Conservation (phyloP, 1,140 invertebrate genomes). For the Polypedilum vanderplanki region DNA sequence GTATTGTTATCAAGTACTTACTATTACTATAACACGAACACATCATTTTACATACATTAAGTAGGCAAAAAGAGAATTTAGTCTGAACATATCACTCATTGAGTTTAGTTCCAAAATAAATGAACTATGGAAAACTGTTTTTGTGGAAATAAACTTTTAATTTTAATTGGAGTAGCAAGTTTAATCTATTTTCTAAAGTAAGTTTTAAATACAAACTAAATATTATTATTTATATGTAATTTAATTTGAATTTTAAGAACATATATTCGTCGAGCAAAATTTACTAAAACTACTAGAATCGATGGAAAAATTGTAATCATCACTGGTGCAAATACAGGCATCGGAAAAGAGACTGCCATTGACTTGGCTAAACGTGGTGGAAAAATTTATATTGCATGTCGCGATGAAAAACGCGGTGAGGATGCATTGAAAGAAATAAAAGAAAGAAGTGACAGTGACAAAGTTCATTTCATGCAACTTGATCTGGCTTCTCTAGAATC, state of each 20-base stretch:
- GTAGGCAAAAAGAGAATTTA: too few species aligned
- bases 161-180: background rate
- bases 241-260: too few species aligned
- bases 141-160: background rate
- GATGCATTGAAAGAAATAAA: conserved; percentile 61
- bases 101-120: too few species aligned
- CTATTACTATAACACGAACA: too few species aligned
- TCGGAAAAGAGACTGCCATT: conserved; percentile 74
- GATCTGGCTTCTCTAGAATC: conserved; percentile 75
- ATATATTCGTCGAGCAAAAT: conserved; percentile 47
- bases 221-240: too few species aligned
- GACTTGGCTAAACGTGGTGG: conserved; percentile 67
- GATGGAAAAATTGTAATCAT: conserved; percentile 71
- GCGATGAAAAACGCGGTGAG: conserved; percentile 63
- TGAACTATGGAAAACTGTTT: background rate
- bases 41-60: too few species aligned
- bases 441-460: conserved; percentile 65
- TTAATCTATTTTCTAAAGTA: background rate
- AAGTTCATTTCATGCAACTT: conserved; percentile 71
- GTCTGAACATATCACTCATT: too few species aligned
- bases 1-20: too few species aligned
- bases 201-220: background rate
- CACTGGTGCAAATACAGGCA: conserved; percentile 80
- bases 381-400: conserved; percentile 74
- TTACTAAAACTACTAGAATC: conserved; percentile 44